Evolutionary conservation across 2,888 invertebrate species (phyloP).

Genomic region (Blastobasis lacticolella): DNA sequence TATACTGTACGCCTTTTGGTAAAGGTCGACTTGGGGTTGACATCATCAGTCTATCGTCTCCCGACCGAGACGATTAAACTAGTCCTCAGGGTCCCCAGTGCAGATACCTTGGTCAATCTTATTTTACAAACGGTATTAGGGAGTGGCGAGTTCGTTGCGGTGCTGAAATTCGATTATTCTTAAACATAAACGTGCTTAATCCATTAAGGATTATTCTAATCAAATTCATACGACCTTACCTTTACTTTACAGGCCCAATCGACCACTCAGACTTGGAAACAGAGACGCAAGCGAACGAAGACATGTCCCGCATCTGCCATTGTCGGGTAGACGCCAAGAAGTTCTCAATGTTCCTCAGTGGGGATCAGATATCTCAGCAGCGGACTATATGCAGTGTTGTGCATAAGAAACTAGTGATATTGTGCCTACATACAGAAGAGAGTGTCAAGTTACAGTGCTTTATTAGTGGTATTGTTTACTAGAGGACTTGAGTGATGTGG

Average conservation of each 20-base stretch:
- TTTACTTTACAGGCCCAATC: slow-evolving; percentile 47
- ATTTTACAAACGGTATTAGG: too few relatives aligned
- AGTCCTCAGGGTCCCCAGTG: too few relatives aligned
- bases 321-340: slow-evolving; percentile 86
- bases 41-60: too few relatives aligned
- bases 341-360: slow-evolving; percentile 84
- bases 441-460: slow-evolving; percentile 87
- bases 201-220: too few relatives aligned
- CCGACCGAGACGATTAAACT: too few relatives aligned
- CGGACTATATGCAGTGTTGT: slow-evolving; percentile 85
- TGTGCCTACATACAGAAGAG: slow-evolving; percentile 82
- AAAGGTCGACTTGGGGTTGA: too few relatives aligned
- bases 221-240: too few relatives aligned
- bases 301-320: slow-evolving; percentile 45
- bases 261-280: slow-evolving; percentile 64
- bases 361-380: slow-evolving; percentile 84
- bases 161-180: too few relatives aligned
- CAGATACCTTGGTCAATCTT: too few relatives aligned
- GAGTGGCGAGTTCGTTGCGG: too few relatives aligned
- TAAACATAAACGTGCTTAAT: too few relatives aligned
- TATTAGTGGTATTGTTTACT: slow-evolving; percentile 79
- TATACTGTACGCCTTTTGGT: too few relatives aligned
- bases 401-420: slow-evolving; percentile 81
- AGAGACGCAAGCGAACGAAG: slow-evolving; percentile 56
- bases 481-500: slow-evolving; percentile 1